Base-by-base conservation (phyloP, 2,113 vertebrate species). In the Melanotaenia duboulayi region DNA sequence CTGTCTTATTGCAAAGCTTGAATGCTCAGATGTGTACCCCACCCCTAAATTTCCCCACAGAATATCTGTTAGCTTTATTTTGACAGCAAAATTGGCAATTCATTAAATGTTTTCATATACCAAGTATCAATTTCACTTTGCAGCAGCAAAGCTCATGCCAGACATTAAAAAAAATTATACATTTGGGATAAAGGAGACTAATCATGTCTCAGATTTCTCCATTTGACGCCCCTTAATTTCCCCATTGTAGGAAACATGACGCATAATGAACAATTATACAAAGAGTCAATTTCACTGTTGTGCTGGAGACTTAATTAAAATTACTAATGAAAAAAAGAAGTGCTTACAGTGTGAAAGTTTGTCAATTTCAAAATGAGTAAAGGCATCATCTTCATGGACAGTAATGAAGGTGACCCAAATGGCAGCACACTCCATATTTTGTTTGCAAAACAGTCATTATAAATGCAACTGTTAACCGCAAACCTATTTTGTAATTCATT, bases 261-360 rank as follows among this genome's bases (percentile, higher is more conserved):
- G 86, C 90, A 90, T 94, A 93, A 93, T 94, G 93, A 94, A 93
- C 93, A 94, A 94, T 94, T 94, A 94, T 93, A 93, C 91, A 94
- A 92, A 93, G 91, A 94, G 92, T 92, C 92, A 91, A 93, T 94
- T 93, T 94, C 91, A 91, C 83, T 90, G 87, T 89, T 91, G 90
- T 89, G 92, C 72, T 79, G 90, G 92, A 80, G 84, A 94, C 92
- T 94, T 94, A 94, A 94, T 94, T 94, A 94, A 94, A 94, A 94
- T 93, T 85, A 90, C 85, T 93, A 94, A 94, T 94, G 92, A 93
- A 94, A 91, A 91, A 78, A 91, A 79, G 82, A 90, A 81, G 87
- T 75, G 90, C 88, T 85, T 91, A 90, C 87, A 83, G 81, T 87
- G 83, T 50, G 80, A 70, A 89, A 88, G 81, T 92, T 84, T 90